phyloP scores from a whole-genome alignment of 2,113 vertebrate genomes.

The Coptodon rendalli region DNA sequence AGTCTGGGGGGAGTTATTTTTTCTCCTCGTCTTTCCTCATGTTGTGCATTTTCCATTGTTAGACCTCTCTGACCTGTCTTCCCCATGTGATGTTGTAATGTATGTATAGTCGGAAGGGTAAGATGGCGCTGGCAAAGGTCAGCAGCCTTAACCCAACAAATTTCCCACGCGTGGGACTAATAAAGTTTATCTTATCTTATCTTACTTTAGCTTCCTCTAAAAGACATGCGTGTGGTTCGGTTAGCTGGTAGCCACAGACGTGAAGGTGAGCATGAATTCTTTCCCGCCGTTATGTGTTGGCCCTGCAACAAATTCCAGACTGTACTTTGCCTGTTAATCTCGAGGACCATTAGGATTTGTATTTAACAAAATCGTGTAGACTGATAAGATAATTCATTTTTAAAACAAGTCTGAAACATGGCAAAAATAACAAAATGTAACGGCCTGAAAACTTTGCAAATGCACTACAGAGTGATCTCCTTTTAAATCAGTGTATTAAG shows the following conservation, averaged over 20 bases:
- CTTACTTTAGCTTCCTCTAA: background rate
- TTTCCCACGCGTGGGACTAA: too few species aligned
- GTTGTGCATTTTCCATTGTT: too few species aligned
- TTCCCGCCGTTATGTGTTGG: background rate
- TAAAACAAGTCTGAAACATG: background rate
- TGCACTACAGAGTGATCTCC: fast-evolving
- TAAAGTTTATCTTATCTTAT: too few species aligned
- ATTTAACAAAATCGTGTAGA: background rate
- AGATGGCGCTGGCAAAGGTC: too few species aligned
- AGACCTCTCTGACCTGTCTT: too few species aligned
- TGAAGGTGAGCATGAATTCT: background rate
- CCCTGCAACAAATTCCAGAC: background rate
- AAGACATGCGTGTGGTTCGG: fast-evolving
- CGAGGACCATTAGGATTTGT: background rate
- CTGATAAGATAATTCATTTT: fast-evolving
- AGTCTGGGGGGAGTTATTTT: too few species aligned
- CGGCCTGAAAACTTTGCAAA: background rate
- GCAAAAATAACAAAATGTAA: background rate
- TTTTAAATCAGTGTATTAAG: background rate
- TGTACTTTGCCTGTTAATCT: background rate
- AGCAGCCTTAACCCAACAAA: too few species aligned
- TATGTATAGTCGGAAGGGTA: too few species aligned
- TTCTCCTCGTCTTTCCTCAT: too few species aligned
- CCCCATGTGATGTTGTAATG: too few species aligned
- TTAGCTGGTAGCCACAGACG: background rate